phyloP scores from a whole-genome alignment of 2,113 vertebrate genomes.

The Paramisgurnus dabryanus region DNA sequence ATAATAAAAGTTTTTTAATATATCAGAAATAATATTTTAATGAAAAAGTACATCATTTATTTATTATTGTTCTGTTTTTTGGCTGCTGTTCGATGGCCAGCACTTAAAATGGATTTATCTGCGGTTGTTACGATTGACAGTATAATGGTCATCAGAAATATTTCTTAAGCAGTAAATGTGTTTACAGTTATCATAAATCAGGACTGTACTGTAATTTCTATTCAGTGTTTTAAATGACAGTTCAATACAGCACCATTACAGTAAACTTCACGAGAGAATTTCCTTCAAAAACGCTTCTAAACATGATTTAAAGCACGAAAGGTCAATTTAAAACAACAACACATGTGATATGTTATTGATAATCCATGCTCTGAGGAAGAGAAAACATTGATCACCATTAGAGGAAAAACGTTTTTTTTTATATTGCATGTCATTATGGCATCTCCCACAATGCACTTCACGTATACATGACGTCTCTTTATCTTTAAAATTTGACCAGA shows the following conservation, averaged over 20 bases:
- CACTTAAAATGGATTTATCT: background rate
- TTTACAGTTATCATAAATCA: constrained; percentile 52
- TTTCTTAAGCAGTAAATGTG: constrained; percentile 34
- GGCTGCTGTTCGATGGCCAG: background rate
- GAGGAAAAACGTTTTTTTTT: constrained; percentile 32
- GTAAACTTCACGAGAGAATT: constrained; percentile 2
- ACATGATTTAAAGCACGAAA: constrained; percentile 53
- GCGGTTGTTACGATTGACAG: background rate
- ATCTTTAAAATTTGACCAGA: background rate
- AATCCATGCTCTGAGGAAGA: constrained; percentile 51
- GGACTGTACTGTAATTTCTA: constrained; percentile 34
- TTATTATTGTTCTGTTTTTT: too few relatives aligned
- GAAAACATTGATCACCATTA: constrained; percentile 42
- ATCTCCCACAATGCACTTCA: constrained; percentile 5
- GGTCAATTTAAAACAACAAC: constrained; percentile 49
- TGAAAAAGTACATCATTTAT: too few relatives aligned
- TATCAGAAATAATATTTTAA: background rate
- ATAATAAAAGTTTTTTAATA: background rate
- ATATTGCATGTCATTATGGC: constrained; percentile 39
- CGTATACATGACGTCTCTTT: background rate
- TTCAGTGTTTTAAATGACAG: constrained; percentile 9
- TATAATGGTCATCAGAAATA: constrained; percentile 18
- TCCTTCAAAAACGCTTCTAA: constrained; percentile 46
- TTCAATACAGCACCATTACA: constrained; percentile 57
- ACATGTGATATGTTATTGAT: constrained; percentile 37